These are phyloP conservation scores for Oceanites oceanicus DNA, from an alignment of 2,113 vertebrate species.

Conservation along the genomic window DNA sequence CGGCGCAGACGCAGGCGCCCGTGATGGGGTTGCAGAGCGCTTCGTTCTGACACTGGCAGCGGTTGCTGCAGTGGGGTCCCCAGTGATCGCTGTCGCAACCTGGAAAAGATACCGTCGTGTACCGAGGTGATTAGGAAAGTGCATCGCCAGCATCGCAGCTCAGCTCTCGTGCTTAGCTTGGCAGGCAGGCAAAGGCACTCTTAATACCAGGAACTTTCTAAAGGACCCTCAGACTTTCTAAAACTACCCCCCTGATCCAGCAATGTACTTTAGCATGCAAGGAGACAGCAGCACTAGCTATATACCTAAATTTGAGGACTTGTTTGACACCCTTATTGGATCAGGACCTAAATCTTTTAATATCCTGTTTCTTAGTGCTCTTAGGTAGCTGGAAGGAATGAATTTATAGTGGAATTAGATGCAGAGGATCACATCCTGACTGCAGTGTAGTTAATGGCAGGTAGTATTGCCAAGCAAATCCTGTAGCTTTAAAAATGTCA, in stretches of 20 bases:
- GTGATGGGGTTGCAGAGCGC: conserved; percentile 99
- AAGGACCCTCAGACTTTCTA: neutral
- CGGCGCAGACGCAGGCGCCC: conserved; percentile 93
- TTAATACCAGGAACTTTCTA: neutral
- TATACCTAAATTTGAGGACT: neutral
- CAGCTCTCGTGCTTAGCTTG: fast-evolving
- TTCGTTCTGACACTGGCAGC: conserved; percentile 95
- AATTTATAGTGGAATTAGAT: conserved; percentile 43
- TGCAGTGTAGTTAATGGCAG: neutral
- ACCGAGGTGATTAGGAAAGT: neutral
- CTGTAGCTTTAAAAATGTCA: neutral
- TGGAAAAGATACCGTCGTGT: conserved; percentile 54
- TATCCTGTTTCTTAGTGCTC: conserved; percentile 55
- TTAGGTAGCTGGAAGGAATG: conserved; percentile 52
- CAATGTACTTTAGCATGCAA: neutral
- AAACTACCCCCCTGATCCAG: neutral
- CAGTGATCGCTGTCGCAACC: conserved; percentile 96
- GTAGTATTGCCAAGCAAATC: neutral
- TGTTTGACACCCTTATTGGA: conserved; percentile 8
- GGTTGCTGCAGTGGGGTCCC: conserved; percentile 98
- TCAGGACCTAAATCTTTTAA: conserved; percentile 55
- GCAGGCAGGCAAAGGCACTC: neutral
- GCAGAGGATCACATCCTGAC: conserved; percentile 1
- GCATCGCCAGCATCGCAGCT: neutral
- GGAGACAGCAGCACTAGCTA: neutral